Percentiles rank a stretch among this genome's conserved stretches.
Conservation (phyloP, 2,113 vertebrate species). For the Sylvietta virens region DNA sequence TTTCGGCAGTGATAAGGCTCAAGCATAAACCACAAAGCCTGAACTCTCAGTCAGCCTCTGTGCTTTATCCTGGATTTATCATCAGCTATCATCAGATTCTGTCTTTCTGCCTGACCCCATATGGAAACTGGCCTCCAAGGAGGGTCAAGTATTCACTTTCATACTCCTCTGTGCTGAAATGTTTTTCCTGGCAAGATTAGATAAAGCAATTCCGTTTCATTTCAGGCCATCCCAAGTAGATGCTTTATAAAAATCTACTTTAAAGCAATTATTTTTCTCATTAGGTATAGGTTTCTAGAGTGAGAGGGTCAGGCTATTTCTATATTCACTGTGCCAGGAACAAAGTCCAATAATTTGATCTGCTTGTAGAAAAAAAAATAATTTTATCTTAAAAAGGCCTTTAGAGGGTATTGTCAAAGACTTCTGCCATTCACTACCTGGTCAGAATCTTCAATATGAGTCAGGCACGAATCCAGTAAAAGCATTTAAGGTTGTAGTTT, state of each 20-base stretch:
- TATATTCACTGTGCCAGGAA: neutral
- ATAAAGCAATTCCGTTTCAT: slow-evolving; percentile 59
- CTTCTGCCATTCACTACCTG: neutral
- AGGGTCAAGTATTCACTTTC: slow-evolving; percentile 9
- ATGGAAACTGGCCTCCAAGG: neutral
- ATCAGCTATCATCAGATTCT: slow-evolving; percentile 16
- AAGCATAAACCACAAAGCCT: neutral
- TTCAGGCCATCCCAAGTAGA: slow-evolving; percentile 27
- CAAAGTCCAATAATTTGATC: neutral
- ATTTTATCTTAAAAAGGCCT: neutral
- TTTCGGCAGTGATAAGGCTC: neutral
- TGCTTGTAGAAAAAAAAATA: neutral
- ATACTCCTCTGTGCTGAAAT: slow-evolving; percentile 7
- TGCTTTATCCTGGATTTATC: slow-evolving; percentile 13
- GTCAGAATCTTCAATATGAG: neutral
- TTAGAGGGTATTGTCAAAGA: neutral
- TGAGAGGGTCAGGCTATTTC: neutral
- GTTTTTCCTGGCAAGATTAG: slow-evolving; percentile 55
- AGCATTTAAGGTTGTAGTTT: neutral
- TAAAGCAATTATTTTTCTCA: slow-evolving; percentile 36
- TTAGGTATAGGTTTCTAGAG: neutral
- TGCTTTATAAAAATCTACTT: slow-evolving; percentile 25
- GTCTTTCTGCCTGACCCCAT: slow-evolving; percentile 23
- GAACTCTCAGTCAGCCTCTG: neutral
- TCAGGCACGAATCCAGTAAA: neutral